These are phyloP conservation scores for Ginglymostoma cirratum DNA, from an alignment of 2,113 vertebrate genomes.

Conservation along the genomic window DNA sequence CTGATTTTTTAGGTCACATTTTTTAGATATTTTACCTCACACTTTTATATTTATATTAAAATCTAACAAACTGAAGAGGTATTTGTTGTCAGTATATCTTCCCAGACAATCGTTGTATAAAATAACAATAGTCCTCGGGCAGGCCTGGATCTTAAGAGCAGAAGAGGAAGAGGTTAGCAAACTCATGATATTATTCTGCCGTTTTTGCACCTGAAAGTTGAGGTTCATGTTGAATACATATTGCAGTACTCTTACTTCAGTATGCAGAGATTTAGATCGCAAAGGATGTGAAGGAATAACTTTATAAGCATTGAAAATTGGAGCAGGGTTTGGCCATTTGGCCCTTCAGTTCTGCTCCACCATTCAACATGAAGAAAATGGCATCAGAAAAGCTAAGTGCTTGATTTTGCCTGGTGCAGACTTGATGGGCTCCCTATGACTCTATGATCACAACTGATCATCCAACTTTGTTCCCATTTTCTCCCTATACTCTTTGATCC, in stretches of 20 bases:
- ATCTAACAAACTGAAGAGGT: neutral
- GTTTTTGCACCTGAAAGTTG: neutral
- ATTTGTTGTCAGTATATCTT: neutral
- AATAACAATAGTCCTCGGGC: neutral
- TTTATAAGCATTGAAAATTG: too few relatives aligned
- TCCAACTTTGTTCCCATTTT: too few relatives aligned
- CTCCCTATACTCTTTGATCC: too few relatives aligned
- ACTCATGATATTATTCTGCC: neutral
- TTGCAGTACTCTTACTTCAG: neutral
- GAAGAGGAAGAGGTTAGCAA: neutral
- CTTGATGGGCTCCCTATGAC: too few relatives aligned
- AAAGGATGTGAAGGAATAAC: neutral
- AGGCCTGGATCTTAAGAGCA: neutral
- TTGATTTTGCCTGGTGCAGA: too few relatives aligned
- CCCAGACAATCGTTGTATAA: neutral
- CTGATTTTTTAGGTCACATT: neutral
- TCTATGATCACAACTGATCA: too few relatives aligned
- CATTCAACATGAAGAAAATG: too few relatives aligned
- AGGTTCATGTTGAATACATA: neutral
- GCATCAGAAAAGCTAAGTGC: too few relatives aligned
- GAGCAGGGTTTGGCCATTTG: too few relatives aligned
- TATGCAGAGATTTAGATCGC: neutral
- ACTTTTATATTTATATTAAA: neutral
- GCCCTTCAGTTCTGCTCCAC: too few relatives aligned
- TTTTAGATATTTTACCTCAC: neutral